Percentiles rank a stretch among this genome's conserved stretches.
These are phyloP conservation scores for Hedychridium roseum DNA, from an alignment of 2,888 invertebrate genomes.

Conservation along the genomic window DNA sequence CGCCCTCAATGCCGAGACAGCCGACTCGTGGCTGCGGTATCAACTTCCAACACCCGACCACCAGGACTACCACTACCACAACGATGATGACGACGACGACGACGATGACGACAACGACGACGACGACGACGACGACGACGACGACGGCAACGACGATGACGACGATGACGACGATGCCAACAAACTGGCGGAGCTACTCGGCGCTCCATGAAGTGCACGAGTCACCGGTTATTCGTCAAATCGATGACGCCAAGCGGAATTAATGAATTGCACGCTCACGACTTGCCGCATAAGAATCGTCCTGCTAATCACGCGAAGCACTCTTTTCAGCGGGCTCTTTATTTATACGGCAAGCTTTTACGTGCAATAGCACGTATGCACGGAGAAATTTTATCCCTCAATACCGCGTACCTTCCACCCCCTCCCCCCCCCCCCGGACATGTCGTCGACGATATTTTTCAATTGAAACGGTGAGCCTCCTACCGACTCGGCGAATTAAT, in stretches of 20 bases:
- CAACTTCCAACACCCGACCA: background rate
- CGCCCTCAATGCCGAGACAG: constrained; percentile 48
- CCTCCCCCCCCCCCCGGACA: background rate
- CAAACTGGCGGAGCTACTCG: too few relatives aligned
- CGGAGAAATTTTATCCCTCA: too few relatives aligned
- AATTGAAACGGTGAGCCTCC: too few relatives aligned
- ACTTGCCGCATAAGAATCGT: background rate
- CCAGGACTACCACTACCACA: too few relatives aligned
- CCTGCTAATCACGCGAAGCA: background rate
- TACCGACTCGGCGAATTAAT: too few relatives aligned
- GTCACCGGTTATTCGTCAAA: constrained; percentile 31
- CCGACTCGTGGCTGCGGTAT: background rate
- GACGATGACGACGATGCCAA: background rate
- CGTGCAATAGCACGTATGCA: background rate
- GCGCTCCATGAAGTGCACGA: too few relatives aligned
- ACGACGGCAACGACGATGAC: constrained; percentile 12
- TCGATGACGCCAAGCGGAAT: constrained; percentile 46
- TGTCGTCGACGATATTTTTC: background rate
- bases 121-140: constrained; percentile 5
- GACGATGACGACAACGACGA: constrained; percentile 5
- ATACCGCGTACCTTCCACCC: too few relatives aligned
- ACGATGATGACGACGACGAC: background rate
- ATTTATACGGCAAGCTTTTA: background rate
- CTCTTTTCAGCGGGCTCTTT: background rate
- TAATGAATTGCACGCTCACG: constrained; percentile 36